Evolutionary conservation across 2,888 invertebrate genomes (phyloP).

Genomic region (Beris chalybata): DNA sequence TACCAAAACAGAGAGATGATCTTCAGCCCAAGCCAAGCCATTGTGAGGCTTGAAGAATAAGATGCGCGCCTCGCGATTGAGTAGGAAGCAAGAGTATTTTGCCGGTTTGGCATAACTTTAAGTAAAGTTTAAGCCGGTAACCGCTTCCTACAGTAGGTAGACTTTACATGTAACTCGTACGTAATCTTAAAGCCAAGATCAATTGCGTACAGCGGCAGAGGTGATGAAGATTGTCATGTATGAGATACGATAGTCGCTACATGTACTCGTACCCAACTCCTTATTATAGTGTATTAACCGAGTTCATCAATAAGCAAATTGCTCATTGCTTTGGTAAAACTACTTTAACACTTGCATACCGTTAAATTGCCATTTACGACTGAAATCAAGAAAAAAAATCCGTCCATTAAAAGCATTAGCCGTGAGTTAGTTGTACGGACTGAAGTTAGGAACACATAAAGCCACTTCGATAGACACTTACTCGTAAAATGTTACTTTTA

Average conservation of each 20-base stretch:
- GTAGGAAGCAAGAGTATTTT: no score
- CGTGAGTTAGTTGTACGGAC: background rate
- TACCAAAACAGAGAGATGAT: conserved; percentile 27
- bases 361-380: conserved; percentile 26
- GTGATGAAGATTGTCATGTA: conserved; percentile 7
- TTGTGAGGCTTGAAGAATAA: no score
- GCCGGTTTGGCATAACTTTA: no score
- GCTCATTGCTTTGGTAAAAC: conserved; percentile 1
- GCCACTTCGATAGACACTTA: conserved; percentile 22
- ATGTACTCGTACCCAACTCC: no score
- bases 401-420: background rate
- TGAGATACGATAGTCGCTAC: no score
- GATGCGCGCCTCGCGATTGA: no score
- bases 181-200: no score
- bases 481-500: conserved; percentile 24
- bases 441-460: conserved; percentile 14
- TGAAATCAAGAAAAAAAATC: conserved; percentile 7
- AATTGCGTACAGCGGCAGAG: conserved; percentile 3
- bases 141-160: no score
- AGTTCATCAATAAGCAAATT: conserved; percentile 27
- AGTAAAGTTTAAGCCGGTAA: no score
- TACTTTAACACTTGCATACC: conserved; percentile 10
- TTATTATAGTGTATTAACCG: conserved; percentile 2
- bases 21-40: no score
- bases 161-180: no score